Evolutionary conservation across 1,140 invertebrate genomes (phyloP).

Genomic region (Formica selysi): DNA sequence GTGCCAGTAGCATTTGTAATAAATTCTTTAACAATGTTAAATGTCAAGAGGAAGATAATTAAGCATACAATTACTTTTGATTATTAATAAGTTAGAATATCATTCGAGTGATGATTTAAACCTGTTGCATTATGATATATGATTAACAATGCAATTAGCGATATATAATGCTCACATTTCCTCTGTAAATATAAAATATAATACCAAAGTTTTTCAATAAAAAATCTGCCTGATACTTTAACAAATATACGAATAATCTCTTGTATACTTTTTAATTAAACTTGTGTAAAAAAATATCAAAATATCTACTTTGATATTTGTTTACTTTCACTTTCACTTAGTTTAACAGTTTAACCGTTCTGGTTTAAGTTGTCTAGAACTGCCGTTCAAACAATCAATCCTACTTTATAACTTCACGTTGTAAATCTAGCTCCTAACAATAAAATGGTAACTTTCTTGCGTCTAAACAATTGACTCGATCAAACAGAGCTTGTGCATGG

Average conservation of each 20-base stretch:
- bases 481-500: neutral
- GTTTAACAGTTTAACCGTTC: neutral
- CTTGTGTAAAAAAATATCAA: neutral
- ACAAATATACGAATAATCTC: constrained; percentile 45
- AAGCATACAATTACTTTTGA: constrained; percentile 23
- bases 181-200: constrained; percentile 16
- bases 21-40: constrained; percentile 14
- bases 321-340: neutral
- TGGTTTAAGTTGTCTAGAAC: neutral
- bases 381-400: neutral
- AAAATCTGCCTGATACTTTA: constrained; percentile 41
- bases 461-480: neutral
- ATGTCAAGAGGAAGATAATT: neutral
- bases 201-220: constrained; percentile 11
- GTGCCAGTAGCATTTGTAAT: neutral
- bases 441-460: constrained; percentile 19
- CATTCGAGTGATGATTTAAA: neutral
- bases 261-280: neutral
- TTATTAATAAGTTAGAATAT: neutral
- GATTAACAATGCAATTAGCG: constrained; percentile 17
- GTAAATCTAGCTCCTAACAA: neutral
- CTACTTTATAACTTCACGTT: neutral
- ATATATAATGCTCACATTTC: neutral
- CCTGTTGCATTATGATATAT: neutral
- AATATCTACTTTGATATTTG: neutral